These are phyloP conservation scores for Argya squamiceps DNA, from an alignment of 2,797 vertebrate species.

Conservation along the genomic window DNA sequence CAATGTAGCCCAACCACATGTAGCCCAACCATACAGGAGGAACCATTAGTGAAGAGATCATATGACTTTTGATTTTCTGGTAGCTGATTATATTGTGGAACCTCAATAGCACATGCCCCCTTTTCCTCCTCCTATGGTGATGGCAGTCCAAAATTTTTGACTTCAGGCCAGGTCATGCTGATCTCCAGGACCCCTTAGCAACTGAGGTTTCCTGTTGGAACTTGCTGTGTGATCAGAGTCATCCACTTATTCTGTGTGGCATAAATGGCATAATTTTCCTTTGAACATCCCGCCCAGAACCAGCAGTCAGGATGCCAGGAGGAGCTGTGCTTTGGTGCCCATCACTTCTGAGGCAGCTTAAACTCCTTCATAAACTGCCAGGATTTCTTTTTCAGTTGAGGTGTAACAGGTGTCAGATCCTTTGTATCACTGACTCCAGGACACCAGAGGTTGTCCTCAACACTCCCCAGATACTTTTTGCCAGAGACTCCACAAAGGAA, in stretches of 20 bases:
- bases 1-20: rapidly evolving
- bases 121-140: background rate
- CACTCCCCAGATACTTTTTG: background rate
- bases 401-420: background rate
- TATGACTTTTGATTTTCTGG: background rate
- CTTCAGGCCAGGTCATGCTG: rapidly evolving
- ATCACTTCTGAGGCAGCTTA: background rate
- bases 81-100: background rate
- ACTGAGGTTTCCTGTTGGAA: background rate
- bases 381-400: background rate
- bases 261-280: background rate
- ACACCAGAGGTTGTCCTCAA: background rate
- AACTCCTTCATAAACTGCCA: background rate
- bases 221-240: background rate
- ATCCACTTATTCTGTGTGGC: background rate
- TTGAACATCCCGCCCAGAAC: background rate
- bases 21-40: background rate
- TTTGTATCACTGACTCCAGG: background rate
- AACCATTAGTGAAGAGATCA: background rate
- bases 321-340: background rate
- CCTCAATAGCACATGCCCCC: background rate
- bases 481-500: background rate
- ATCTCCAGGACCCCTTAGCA: background rate
- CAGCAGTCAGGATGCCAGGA: background rate
- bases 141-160: background rate